Conservation (phyloP, 2,797 vertebrate species). For the Hemibagrus guttatus region DNA sequence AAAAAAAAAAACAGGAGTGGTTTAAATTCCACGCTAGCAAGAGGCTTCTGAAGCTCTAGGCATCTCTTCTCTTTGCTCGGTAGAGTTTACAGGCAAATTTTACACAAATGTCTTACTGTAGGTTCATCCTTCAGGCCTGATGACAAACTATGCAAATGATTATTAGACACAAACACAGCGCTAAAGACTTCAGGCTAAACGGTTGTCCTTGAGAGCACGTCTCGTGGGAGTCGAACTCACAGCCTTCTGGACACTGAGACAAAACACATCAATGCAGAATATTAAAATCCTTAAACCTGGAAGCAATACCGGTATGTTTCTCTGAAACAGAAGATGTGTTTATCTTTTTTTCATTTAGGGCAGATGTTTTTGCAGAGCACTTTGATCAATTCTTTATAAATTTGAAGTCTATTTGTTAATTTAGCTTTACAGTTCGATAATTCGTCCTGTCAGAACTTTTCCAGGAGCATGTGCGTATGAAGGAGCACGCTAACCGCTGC, state of each 20-base stretch:
- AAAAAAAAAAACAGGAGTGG: conserved; percentile 73
- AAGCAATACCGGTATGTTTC: background rate
- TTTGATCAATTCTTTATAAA: background rate
- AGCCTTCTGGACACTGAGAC: background rate
- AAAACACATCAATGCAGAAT: background rate
- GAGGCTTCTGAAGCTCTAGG: background rate
- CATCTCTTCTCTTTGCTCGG: too few species aligned
- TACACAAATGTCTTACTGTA: background rate
- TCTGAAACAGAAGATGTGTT: background rate
- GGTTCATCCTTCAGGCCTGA: background rate
- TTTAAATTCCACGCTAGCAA: background rate
- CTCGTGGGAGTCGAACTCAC: background rate
- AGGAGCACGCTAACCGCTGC: background rate
- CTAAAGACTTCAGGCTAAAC: background rate
- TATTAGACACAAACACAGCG: background rate
- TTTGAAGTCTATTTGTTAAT: background rate
- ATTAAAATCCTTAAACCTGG: background rate
- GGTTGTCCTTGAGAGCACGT: background rate
- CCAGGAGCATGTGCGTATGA: background rate
- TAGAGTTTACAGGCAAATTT: background rate
- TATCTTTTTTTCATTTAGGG: too few species aligned
- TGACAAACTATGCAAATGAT: background rate
- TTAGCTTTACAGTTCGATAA: background rate
- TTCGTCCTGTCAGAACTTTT: background rate
- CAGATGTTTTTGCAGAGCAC: background rate